These are phyloP conservation scores for Phortica magna DNA, from an alignment of 2,888 invertebrate species.

Conservation along the genomic window DNA sequence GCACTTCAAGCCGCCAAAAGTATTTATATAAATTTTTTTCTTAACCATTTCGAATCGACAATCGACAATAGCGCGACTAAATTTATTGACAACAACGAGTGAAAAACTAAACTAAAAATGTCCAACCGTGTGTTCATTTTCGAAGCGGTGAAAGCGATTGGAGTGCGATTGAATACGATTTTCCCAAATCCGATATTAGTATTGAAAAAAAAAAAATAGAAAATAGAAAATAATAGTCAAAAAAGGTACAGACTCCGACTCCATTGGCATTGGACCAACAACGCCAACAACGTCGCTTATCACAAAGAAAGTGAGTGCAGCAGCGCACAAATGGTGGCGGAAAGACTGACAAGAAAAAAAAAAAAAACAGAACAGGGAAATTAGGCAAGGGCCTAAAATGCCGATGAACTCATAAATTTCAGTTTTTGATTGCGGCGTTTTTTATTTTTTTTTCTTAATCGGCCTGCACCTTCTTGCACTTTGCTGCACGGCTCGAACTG, in stretches of 20 bases:
- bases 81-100: conserved; percentile 64
- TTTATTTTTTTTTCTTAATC: not conserved
- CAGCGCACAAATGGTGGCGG: not conserved
- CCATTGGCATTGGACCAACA: not conserved
- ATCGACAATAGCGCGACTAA: conserved; percentile 43
- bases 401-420: conserved; percentile 29
- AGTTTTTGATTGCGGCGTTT: not conserved
- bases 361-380: not conserved
- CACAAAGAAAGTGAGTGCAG: not conserved
- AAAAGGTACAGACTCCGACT: not conserved
- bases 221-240: conserved; percentile 11
- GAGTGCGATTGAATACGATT: not conserved
- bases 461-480: not conserved
- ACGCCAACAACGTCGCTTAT: not conserved
- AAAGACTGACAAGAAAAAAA: not conserved
- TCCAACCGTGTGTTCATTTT: not conserved
- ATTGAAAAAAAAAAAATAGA: conserved; percentile 36
- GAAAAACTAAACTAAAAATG: conserved; percentile 41
- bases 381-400: not conserved
- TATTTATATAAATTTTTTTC: not conserved
- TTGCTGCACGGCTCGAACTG: not conserved
- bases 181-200: conserved; percentile 7
- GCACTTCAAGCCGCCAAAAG: conserved; percentile 58
- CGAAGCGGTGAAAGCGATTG: conserved; percentile 1
- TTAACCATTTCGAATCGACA: not conserved